phyloP scores from a whole-genome alignment of 2,888 invertebrate genomes.

The Xylota sylvarum region DNA sequence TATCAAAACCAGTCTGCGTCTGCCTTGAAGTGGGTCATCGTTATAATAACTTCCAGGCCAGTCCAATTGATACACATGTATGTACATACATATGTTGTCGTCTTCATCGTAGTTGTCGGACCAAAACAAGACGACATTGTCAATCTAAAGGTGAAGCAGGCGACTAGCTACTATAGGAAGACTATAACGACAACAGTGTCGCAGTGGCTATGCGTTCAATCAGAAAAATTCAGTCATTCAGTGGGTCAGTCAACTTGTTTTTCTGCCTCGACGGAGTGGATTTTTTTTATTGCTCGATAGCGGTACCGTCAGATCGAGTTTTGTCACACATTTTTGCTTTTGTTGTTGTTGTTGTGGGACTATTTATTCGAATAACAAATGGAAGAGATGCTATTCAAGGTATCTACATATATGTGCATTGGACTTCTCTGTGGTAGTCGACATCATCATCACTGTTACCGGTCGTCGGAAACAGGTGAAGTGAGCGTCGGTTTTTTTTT shows the following conservation, averaged over 20 bases:
- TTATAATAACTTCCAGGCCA: slow-evolving; percentile 55
- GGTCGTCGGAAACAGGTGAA: slow-evolving; percentile 25
- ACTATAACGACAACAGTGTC: neutral
- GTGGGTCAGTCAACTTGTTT: slow-evolving; percentile 75
- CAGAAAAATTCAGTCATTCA: slow-evolving; percentile 43
- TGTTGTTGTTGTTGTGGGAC: neutral
- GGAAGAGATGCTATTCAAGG: slow-evolving; percentile 10
- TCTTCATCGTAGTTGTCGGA: slow-evolving; percentile 6
- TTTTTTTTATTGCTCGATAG: slow-evolving; percentile 49
- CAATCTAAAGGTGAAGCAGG: slow-evolving; percentile 1
- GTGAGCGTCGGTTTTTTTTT: neutral
- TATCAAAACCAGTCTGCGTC: slow-evolving; percentile 41
- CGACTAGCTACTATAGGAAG: slow-evolving; percentile 5
- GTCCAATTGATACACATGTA: slow-evolving; percentile 28
- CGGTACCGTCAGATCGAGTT: slow-evolving; percentile 58
- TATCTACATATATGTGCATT: neutral
- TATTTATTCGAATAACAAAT: slow-evolving; percentile 2
- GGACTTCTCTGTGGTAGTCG: neutral
- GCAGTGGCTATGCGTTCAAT: slow-evolving; percentile 5
- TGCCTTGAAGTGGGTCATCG: slow-evolving; percentile 56
- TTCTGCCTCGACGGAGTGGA: slow-evolving; percentile 18
- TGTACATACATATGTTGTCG: slow-evolving; percentile 7
- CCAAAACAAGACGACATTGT: slow-evolving; percentile 51
- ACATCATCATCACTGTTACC: slow-evolving; percentile 12
- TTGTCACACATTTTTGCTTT: slow-evolving; percentile 40